Conservation (phyloP, 2,888 invertebrate genomes). For the Incurvaria masculella region DNA sequence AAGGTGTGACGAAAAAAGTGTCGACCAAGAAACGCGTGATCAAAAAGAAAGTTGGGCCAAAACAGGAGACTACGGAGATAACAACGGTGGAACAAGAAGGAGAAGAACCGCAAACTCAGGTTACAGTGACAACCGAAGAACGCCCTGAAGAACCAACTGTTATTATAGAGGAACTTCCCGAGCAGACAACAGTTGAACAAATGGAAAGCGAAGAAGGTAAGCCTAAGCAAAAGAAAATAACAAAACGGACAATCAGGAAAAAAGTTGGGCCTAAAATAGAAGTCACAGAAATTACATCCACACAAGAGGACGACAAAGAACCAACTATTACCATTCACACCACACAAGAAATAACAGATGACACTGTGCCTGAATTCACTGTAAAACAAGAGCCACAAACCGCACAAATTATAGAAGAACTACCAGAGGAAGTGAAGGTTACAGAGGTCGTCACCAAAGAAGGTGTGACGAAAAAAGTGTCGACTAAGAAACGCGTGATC, state of each 20-base stretch:
- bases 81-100: conserved; percentile 24
- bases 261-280: conserved; percentile 26
- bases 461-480: too few relatives aligned
- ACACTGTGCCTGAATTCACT: conserved; percentile 16
- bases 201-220: conserved; percentile 22
- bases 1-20: conserved; percentile 32
- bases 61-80: conserved; percentile 31
- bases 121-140: conserved; percentile 27
- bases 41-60: conserved; percentile 34
- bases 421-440: too few relatives aligned
- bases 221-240: conserved; percentile 23
- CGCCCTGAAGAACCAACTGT: conserved; percentile 21
- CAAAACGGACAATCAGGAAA: conserved; percentile 33
- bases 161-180: conserved; percentile 27
- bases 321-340: too few relatives aligned
- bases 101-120: too few relatives aligned
- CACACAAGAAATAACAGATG: conserved; percentile 16
- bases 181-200: conserved; percentile 23
- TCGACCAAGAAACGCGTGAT: conserved; percentile 35
- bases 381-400: too few relatives aligned
- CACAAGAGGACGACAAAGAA: conserved; percentile 27
- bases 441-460: too few relatives aligned
- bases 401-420: too few relatives aligned
- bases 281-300: conserved; percentile 18
- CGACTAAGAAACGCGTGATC: too few relatives aligned